phyloP scores from a whole-genome alignment of 2,888 invertebrate species.

The Ochlodes sylvanus region DNA sequence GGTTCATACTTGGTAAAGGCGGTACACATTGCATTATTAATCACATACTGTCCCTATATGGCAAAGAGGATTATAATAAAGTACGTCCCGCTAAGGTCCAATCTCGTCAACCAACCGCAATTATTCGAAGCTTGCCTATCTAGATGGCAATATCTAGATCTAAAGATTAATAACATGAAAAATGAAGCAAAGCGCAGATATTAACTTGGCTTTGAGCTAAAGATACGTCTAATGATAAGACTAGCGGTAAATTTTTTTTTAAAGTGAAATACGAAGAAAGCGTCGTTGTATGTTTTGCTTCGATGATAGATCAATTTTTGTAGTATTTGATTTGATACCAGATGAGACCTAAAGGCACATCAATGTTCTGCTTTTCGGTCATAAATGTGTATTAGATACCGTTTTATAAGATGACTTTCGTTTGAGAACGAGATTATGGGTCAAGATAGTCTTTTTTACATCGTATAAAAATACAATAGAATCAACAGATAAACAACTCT shows the following conservation, averaged over 20 bases:
- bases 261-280: background rate
- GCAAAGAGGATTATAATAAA: constrained; percentile 51
- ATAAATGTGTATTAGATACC: no score
- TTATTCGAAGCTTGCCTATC: constrained; percentile 36
- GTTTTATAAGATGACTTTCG: no score
- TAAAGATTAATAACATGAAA: constrained; percentile 36
- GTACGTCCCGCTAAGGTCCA: constrained; percentile 20
- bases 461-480: no score
- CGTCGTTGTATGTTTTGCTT: background rate
- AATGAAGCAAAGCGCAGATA: constrained; percentile 24
- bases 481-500: no score
- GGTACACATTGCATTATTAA: constrained; percentile 42
- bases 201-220: constrained; percentile 19
- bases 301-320: no score
- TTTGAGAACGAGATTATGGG: no score
- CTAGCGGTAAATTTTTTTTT: constrained; percentile 4
- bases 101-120: constrained; percentile 30
- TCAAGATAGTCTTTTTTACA: no score
- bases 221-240: constrained; percentile 15
- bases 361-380: no score
- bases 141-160: constrained; percentile 29
- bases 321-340: no score
- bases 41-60: constrained; percentile 44
- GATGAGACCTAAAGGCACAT: no score
- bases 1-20: constrained; percentile 25